Evolutionary conservation across 2,888 invertebrate genomes (phyloP), one percentile per base, ranked within the genome.

Genomic region (Germaria angustata): DNA sequence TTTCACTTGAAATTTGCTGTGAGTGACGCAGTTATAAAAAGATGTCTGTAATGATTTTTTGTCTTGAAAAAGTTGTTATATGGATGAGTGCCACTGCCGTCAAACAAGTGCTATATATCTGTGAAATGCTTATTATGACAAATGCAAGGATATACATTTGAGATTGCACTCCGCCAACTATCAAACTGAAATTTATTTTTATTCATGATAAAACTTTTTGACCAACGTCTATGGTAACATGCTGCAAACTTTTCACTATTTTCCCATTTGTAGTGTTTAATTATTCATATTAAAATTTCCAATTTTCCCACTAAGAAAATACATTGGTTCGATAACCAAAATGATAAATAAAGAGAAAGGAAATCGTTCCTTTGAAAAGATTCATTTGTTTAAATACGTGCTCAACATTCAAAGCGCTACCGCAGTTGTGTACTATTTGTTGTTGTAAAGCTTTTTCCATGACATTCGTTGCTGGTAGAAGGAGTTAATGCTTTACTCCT

Each of bases 381-480:
- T 36, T 39, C 8, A 66, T 57, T 66, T 66, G 36, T 24, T 66
- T 49, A 39, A 66, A 41, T 28, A 57, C 66, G 68, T 59, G 68
- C 59, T 68, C 68, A 32, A 59, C 8, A 51, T 68, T 59, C 28
- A 7, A 15, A 24, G 15, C 13, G 41, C 68, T 61, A 61, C 22
- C 11, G 34, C 49, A 68, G 49, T 22, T 15, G 11, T 36, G 55
- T 34, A 13, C 2, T n/a, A 24, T 17, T 55, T 61, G 24, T 36
- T 46, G 13, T 24, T 36, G 2, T 13, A 9, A 39, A 6, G 17
- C 1, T 8, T 24, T 46, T 22, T 46, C n/a, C 32, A 55, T 34
- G 8, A 2, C 8, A 57, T 36, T 71, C 3, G 39, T 1, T 53
- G 41, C 15, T 68, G 57, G 2, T 46, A 22, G 24, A 11, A 28